phyloP scores from a whole-genome alignment of 1,140 invertebrate genomes.

The Drosophila pseudoobscura region DNA sequence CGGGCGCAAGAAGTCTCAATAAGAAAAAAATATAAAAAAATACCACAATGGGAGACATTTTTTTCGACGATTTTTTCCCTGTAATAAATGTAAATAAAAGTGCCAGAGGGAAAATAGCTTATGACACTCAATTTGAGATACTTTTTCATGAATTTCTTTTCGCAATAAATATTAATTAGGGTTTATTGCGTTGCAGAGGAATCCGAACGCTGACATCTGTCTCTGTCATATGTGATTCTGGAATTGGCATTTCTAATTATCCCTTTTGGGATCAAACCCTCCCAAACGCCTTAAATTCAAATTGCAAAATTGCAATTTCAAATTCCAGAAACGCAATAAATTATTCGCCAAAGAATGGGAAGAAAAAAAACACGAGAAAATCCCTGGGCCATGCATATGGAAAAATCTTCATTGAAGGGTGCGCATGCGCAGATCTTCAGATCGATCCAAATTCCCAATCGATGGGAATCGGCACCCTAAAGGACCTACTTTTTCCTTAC shows the following conservation, averaged over 20 bases:
- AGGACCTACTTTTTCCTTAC: constrained; percentile 22
- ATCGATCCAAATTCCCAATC: constrained; percentile 41
- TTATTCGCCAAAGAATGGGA: constrained; percentile 63
- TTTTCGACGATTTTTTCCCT: constrained; percentile 23
- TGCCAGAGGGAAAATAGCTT: constrained; percentile 59
- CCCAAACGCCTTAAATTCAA: constrained; percentile 66
- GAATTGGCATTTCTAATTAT: constrained; percentile 23
- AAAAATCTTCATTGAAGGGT: constrained; percentile 61
- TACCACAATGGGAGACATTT: constrained; percentile 37
- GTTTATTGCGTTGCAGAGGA: constrained; percentile 56
- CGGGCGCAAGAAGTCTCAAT: constrained; percentile 56
- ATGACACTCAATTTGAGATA: constrained; percentile 74
- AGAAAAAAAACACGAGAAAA: constrained; percentile 51
- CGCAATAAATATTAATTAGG: constrained; percentile 50
- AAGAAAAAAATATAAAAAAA: constrained; percentile 7
- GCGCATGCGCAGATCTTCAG: constrained; percentile 9
- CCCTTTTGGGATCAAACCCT: constrained; percentile 54
- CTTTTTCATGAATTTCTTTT: constrained; percentile 26
- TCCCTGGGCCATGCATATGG: constrained; percentile 52
- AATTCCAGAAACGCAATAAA: constrained; percentile 70
- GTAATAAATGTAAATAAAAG: constrained; percentile 47
- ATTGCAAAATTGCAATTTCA: constrained; percentile 55
- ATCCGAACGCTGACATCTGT: constrained; percentile 35
- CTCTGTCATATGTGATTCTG: constrained; percentile 5
- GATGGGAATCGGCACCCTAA: constrained; percentile 54